Base-by-base conservation (phyloP, 92 coral and sea anemone genomes). In the Montipora capitata region DNA sequence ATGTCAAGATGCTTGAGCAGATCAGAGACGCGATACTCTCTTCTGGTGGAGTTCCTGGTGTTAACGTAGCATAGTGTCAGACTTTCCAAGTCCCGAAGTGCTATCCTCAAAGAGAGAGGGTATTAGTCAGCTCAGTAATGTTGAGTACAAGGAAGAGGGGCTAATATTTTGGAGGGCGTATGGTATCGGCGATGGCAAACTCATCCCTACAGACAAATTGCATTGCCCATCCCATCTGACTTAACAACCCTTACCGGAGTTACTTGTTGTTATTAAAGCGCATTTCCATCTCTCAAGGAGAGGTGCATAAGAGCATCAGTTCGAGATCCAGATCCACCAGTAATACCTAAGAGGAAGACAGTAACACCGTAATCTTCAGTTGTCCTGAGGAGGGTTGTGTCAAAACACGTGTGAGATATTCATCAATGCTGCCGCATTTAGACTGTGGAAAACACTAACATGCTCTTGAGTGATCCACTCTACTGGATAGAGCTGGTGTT, bases 331-430 rank as follows among this genome's bases (percentile, higher is more conserved):
- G 69, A 59, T 74, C 79, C 62, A 74, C 79, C 79, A 44, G 62
- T 74, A 48, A 74, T 74, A 44, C 49, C 79, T 62, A 74, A 74
- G 79, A 74, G 79, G 79, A 74, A 74, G 79, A 74, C 79, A 74
- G 79, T 45, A 74, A 74, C 62, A 74, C 20, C 38, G 75, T 44
- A 52, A 57, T 89, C 81, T 84, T 84, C 80, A 77, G 80, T 52
- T 90, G 93, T 78, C 93, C 93, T 20, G 93, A 84, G 80, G 93
- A 90, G 74, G 93, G 90, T 61, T 90, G 93, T 78, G 81, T 83
- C 71, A 68, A 84, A 80, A 78, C 82, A 56, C 84, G 43, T 75
- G 79, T 67, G 79, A 79, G 93, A 73, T 64, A 84, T 77, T 45
- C 51, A 45, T 45, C 51, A 45, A 45, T 45, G 51, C 51, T 4